Evolutionary conservation across 2,888 invertebrate genomes (phyloP), one percentile per base, ranked within the genome.

Genomic region (Hanleya hanleyi): DNA sequence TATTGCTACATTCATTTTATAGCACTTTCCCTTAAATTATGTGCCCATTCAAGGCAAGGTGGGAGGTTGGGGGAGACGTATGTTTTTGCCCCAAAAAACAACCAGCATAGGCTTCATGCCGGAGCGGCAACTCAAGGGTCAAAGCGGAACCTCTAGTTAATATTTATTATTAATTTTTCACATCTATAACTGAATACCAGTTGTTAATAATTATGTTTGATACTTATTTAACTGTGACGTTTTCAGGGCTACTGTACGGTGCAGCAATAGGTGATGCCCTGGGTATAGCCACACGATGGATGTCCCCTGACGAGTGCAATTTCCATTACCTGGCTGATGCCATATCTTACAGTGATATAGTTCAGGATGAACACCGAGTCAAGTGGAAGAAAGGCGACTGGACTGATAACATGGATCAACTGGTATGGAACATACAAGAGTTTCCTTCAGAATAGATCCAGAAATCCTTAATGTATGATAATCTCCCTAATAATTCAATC

Each of bases 231-330:
- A 73, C 36, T 35, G 29, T n/a, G n/a, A n/a, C n/a, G n/a, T 64
- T 9, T 73, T 15, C 78, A 89, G 90, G 91, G 62, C 74, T 91
- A 72, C 75, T 91, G 32, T 90, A 89, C 80, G 91, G 91, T 36
- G 89, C 90, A 41, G 89, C 89, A 12, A 81, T 91, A 29, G 90
- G 90, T 15, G 91, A 91, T 83, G 89, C 90, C 15, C 75, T 91
- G 26, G 90, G 90, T 29, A 76, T 91, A 51, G 87, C 88, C 35
- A 90, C 90, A 26, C 85, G 90, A 47, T 88, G 89, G 73, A 86
- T 91, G 84, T 82, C 82, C 7, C 75, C 80, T 0, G 90, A 90
- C 79, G 90, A 91, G 76, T 86, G 87, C 69, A 73, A 69, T 15
- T 91, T 91, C 78, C 84, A 90, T 81, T 91, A 91, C 75, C 77